Conservation (phyloP, 92 coral and sea anemone species). For the Nematostella vectensis region DNA sequence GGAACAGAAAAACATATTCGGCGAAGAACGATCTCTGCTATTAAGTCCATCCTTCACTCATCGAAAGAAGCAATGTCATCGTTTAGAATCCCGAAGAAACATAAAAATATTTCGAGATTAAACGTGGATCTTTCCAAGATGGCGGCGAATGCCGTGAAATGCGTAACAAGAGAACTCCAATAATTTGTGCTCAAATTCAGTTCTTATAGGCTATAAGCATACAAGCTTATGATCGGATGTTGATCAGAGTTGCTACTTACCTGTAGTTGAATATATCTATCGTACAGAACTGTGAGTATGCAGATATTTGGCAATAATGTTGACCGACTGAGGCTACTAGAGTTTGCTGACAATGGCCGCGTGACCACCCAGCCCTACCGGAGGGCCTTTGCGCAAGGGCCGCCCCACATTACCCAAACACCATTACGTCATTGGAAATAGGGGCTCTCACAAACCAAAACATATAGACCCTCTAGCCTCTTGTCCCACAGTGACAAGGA, state of each 20-base stretch:
- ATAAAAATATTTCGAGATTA: conserved; percentile 9
- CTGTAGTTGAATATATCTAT: conserved; percentile 17
- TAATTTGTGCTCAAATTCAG: conserved; percentile 6
- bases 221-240: no score
- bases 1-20: neutral
- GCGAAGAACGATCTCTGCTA: neutral
- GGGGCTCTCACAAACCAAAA: conserved; percentile 4
- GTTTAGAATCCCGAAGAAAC: conserved; percentile 15
- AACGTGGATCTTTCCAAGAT: conserved; percentile 42
- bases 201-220: no score
- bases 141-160: conserved; percentile 50
- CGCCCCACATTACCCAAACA: conserved; percentile 23
- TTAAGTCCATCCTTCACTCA: neutral
- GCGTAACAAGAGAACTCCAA: conserved; percentile 39
- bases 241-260: conserved; percentile 13
- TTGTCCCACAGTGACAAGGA: neutral
- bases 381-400: conserved; percentile 16
- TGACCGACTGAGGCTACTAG: conserved; percentile 9
- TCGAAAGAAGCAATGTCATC: conserved; percentile 8
- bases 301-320: conserved; percentile 28
- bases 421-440: conserved; percentile 51
- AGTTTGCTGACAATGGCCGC: conserved; percentile 54
- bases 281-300: conserved; percentile 10
- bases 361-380: conserved; percentile 58
- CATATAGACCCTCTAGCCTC: conserved; percentile 1